Evolutionary conservation across 1,140 invertebrate species (phyloP), one percentile per base, ranked within the genome.

Genomic region (Cherax destructor): DNA sequence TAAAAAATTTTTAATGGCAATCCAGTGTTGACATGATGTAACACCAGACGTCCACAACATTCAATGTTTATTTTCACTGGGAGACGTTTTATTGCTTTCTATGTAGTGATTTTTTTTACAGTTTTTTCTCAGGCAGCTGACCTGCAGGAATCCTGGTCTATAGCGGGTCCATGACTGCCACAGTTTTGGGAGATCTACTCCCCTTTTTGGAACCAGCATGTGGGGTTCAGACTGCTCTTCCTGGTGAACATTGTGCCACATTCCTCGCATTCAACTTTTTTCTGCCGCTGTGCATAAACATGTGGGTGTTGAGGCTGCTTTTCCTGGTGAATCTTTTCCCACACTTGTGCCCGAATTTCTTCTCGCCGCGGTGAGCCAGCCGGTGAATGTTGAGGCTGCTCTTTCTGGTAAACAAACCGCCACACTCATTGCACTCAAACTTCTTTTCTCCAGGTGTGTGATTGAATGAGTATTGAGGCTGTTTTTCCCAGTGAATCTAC

Each of bases 261-360:
- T 5, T 72, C 50, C 76, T 79, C 76, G 49, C 85, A 87, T 47
- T 87, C 85, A 87, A 87, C 50, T 87, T 87, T 24, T 87, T 87
- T 52, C 79, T 50, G 5, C 85, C 85, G 41, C 77, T 87, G 41
- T 87, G 85, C 85, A 87, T 87, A 21, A 87, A 50, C 74, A 87
- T 77, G 24, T 87, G 85, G 2, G 85, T 87, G 76, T 87, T 87
- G 49, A 87, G 56, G 41, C 85, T 87, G 85, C 85, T 87, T 56
- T 69, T 77, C 2, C 85, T 72, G 1, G 85, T 87, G 52, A 87
- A 87, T 18, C 85, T 13, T 74, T 79, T 77, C 0, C 72, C 49
- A 79, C 85, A 87, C 61, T 87, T 78, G 72, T 87, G 79, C 52
- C 61, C 85, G 24, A 52, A 79, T 24, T 87, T 87, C 56, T 87